Percentiles rank a stretch among this genome's conserved stretches.
Evolutionary conservation across 2,113 vertebrate genomes (phyloP).

Genomic region (Glaucomys volans): DNA sequence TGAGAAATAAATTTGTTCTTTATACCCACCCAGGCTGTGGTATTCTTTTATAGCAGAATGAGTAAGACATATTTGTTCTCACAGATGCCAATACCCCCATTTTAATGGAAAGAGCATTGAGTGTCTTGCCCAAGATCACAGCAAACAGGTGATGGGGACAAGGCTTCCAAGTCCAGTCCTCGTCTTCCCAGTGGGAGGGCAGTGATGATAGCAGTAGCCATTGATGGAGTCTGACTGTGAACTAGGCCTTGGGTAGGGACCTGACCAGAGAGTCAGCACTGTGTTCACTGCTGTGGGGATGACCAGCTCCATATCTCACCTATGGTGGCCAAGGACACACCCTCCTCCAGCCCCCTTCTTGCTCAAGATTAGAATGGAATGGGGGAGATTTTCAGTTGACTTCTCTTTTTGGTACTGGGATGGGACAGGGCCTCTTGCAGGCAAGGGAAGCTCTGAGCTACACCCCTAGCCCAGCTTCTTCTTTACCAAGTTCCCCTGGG

Average conservation of each 20-base stretch:
- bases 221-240: neutral
- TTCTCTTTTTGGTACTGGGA: neutral
- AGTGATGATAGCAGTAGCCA: too few relatives aligned
- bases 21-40: neutral
- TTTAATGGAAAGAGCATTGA: neutral
- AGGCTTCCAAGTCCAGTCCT: neutral
- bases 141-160: neutral
- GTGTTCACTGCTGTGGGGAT: fast-evolving
- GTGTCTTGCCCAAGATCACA: neutral
- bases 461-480: neutral
- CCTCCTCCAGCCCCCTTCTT: neutral
- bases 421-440: neutral
- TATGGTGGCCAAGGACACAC: neutral
- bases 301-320: neutral
- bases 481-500: neutral
- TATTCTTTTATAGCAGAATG: neutral
- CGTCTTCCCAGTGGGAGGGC: neutral
- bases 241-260: neutral
- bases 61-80: neutral
- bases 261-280: neutral
- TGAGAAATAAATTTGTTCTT: neutral
- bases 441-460: neutral
- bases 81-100: neutral
- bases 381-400: neutral
- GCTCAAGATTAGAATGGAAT: neutral